Percentiles rank a stretch among this genome's conserved stretches.
Evolutionary conservation across 2,888 invertebrate genomes (phyloP).

Genomic region (Palloptera scutellata): DNA sequence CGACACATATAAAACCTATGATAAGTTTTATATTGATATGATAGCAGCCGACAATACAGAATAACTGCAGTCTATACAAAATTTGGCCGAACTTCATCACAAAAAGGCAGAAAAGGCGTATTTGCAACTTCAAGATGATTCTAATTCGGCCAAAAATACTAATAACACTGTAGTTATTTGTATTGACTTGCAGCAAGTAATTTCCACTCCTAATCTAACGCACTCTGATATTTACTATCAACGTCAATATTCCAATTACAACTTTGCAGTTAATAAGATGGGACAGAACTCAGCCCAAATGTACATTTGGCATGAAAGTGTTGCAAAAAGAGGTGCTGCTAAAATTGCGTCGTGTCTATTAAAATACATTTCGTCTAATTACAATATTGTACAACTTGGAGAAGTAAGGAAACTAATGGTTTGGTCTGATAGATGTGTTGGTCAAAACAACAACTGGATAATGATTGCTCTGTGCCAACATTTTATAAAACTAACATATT

Average conservation of each 20-base stretch:
- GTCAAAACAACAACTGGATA: constrained; percentile 28
- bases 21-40: constrained; percentile 19
- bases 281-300: constrained; percentile 13
- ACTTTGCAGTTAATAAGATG: constrained; percentile 18
- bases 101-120: too few relatives aligned
- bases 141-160: constrained; percentile 11
- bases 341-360: constrained; percentile 28
- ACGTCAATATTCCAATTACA: constrained; percentile 25
- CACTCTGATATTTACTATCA: constrained; percentile 19
- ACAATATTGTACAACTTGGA: constrained; percentile 12
- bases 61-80: not conserved
- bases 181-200: constrained; percentile 26
- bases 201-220: constrained; percentile 15
- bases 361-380: constrained; percentile 10
- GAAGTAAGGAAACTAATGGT: constrained; percentile 22
- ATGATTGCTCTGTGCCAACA: constrained; percentile 17
- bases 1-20: constrained; percentile 19
- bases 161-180: constrained; percentile 15
- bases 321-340: constrained; percentile 25
- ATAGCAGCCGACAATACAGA: not conserved
- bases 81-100: too few relatives aligned
- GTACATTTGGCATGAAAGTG: constrained; percentile 32
- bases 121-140: constrained; percentile 14
- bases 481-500: too few relatives aligned
- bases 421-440: constrained; percentile 24